Conservation (phyloP, 2,888 invertebrate species). For the Ryuthela nishihirai region DNA sequence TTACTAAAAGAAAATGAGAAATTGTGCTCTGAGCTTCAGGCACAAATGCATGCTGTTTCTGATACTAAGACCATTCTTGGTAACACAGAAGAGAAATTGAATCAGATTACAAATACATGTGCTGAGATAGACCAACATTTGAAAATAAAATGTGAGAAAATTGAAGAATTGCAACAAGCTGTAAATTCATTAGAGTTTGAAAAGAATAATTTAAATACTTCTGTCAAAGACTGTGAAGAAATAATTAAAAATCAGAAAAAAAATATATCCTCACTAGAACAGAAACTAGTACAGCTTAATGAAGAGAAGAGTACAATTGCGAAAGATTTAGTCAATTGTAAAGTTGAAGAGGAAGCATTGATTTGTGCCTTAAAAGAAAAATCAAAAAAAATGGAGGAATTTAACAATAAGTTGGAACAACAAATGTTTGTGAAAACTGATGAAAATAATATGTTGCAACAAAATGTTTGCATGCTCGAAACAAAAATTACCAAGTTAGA, state of each 20-base stretch:
- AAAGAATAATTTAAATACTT: not conserved
- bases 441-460: constrained; percentile 7
- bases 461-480: not conserved
- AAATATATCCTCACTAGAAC: not conserved
- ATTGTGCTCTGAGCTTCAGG: not conserved
- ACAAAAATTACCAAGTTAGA: no score
- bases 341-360: constrained; percentile 1
- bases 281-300: not conserved
- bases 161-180: not conserved
- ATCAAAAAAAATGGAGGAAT: not conserved
- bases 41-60: no score
- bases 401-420: not conserved
- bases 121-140: not conserved
- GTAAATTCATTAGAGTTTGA: not conserved
- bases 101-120: not conserved
- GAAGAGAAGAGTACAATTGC: not conserved
- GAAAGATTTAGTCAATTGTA: no score
- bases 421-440: no score
- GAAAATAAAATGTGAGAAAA: not conserved
- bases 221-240: not conserved
- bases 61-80: no score
- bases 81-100: no score
- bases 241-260: not conserved
- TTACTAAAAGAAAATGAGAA: not conserved
- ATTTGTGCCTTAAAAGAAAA: not conserved